Percentiles rank a stretch among this genome's conserved stretches.
phyloP scores from a whole-genome alignment of 2,113 vertebrate genomes.

The Lepus europaeus region DNA sequence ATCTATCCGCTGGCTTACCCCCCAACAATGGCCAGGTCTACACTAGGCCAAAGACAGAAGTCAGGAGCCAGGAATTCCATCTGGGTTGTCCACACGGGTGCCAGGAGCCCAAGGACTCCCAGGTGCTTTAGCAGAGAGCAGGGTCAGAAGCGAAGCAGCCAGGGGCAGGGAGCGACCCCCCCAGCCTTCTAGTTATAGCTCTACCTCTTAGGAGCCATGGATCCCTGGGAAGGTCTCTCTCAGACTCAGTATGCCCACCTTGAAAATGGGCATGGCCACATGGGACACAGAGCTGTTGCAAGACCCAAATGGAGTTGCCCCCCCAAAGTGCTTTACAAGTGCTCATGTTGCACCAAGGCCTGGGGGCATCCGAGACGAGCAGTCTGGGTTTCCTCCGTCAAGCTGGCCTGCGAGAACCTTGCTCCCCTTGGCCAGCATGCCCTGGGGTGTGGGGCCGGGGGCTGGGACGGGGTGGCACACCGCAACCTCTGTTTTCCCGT shows the following conservation, averaged over 20 bases:
- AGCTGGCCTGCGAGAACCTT: not conserved
- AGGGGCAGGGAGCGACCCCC: too few relatives aligned
- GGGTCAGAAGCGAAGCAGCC: too few relatives aligned
- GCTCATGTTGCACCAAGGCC: rapidly evolving
- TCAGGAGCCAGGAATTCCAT: too few relatives aligned
- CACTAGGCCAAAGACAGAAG: too few relatives aligned
- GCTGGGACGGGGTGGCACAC: not conserved
- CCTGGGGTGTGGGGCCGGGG: not conserved
- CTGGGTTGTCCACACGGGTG: too few relatives aligned
- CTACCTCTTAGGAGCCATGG: not conserved
- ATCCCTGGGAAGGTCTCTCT: too few relatives aligned
- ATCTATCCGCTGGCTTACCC: too few relatives aligned
- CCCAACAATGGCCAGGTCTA: too few relatives aligned
- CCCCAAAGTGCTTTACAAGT: not conserved
- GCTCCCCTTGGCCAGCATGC: not conserved
- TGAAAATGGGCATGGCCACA: not conserved
- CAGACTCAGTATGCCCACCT: not conserved
- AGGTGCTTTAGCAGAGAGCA: too few relatives aligned
- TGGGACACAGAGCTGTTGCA: too few relatives aligned
- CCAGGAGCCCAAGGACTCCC: too few relatives aligned
- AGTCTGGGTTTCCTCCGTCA: not conserved
- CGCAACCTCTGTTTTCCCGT: constrained; percentile 54
- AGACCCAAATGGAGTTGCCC: not conserved
- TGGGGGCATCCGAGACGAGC: rapidly evolving
- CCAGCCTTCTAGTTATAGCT: too few relatives aligned